Percentiles rank a stretch among this genome's conserved stretches.
These are phyloP conservation scores for Liposcelis brunnea DNA, from an alignment of 2,888 invertebrate genomes.

Conservation along the genomic window DNA sequence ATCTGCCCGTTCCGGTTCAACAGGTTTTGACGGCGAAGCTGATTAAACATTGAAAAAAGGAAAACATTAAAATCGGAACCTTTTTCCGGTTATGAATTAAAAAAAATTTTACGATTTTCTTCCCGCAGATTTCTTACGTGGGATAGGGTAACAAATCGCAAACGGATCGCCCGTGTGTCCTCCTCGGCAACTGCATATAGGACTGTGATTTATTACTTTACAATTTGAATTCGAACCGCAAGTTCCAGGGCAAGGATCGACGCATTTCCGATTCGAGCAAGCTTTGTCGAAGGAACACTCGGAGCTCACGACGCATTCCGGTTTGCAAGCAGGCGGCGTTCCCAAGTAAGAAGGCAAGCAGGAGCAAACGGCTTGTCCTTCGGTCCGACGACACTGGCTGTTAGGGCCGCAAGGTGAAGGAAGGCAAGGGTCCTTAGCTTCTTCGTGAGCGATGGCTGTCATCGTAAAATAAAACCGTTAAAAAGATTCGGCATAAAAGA, in stretches of 20 bases:
- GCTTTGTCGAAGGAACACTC: conserved; percentile 56
- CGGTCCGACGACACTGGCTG: conserved; percentile 40
- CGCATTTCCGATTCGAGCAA: conserved; percentile 51
- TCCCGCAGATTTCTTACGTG: conserved; percentile 34
- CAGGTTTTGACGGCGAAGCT: conserved; percentile 16
- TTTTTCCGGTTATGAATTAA: too few relatives aligned
- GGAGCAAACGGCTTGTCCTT: conserved; percentile 50
- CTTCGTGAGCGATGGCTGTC: conserved; percentile 19
- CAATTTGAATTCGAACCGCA: conserved; percentile 55
- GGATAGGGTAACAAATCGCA: conserved; percentile 35
- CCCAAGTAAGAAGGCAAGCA: conserved; percentile 46
- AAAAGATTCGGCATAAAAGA: not conserved
- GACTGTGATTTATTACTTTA: conserved; percentile 58
- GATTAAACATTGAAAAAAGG: conserved; percentile 7
- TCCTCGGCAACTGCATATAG: conserved; percentile 49
- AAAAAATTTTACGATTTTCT: too few relatives aligned
- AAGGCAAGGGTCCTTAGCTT: conserved; percentile 33
- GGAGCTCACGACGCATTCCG: conserved; percentile 52
- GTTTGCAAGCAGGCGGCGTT: conserved; percentile 47
- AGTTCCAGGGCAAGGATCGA: conserved; percentile 54
- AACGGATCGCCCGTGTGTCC: conserved; percentile 50
- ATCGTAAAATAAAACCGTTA: conserved; percentile 13
- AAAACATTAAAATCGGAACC: not conserved
- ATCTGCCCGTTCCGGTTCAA: conserved; percentile 30
- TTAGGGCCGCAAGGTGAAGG: conserved; percentile 48